These are phyloP conservation scores for Cromileptes altivelis DNA, from an alignment of 2,113 vertebrate species.

Conservation along the genomic window DNA sequence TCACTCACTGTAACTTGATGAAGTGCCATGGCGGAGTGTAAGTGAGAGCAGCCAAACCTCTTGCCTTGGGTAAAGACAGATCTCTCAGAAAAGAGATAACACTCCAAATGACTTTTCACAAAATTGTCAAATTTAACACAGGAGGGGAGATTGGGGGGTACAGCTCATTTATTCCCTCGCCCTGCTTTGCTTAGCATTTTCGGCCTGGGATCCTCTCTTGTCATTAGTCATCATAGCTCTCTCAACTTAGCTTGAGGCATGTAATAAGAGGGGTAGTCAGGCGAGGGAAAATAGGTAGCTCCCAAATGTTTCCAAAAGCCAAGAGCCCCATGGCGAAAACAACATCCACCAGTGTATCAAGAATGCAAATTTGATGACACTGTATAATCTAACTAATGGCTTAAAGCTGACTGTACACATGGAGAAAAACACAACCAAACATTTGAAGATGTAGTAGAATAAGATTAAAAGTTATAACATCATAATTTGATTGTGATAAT, in stretches of 20 bases:
- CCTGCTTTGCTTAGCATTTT: constrained; percentile 52
- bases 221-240: constrained; percentile 73
- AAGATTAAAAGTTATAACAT: not conserved
- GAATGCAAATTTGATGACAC: constrained; percentile 57
- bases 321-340: constrained; percentile 34
- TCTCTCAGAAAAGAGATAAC: constrained; percentile 40
- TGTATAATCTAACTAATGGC: constrained; percentile 28
- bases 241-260: constrained; percentile 64
- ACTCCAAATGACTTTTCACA: constrained; percentile 57
- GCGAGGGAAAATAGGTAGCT: constrained; percentile 61
- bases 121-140: constrained; percentile 49
- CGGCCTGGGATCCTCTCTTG: constrained; percentile 48
- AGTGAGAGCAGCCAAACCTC: constrained; percentile 52
- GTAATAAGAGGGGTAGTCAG: constrained; percentile 62
- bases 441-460: not conserved
- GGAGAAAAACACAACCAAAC: not conserved
- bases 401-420: constrained; percentile 12
- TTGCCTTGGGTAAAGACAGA: constrained; percentile 45
- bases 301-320: constrained; percentile 54
- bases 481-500: not conserved
- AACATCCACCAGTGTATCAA: constrained; percentile 22
- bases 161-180: constrained; percentile 51
- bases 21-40: constrained; percentile 49
- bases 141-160: constrained; percentile 10
- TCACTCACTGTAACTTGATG: constrained; percentile 63